These are phyloP conservation scores for Acestrorhynchus altus DNA, from an alignment of 2,797 vertebrate genomes.

Conservation along the genomic window DNA sequence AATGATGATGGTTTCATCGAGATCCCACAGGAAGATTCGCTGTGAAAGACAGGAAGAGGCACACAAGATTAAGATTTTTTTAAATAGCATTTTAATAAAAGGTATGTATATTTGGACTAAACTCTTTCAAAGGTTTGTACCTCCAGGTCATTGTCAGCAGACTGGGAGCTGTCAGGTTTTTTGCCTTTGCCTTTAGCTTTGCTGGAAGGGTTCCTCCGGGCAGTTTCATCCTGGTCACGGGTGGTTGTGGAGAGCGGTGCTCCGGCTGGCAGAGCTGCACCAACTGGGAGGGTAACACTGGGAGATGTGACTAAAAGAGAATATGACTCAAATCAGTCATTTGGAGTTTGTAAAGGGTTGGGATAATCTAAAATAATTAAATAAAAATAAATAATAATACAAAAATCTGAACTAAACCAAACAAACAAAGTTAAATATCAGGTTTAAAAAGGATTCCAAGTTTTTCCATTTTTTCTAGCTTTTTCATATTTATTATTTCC, in stretches of 20 bases:
- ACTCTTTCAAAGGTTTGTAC: slow-evolving; percentile 51
- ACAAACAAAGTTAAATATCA: too few relatives aligned
- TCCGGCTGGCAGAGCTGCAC: slow-evolving; percentile 67
- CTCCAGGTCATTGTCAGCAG: slow-evolving; percentile 91
- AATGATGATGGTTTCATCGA: slow-evolving; percentile 99
- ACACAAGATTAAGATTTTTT: neutral
- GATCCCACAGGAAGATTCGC: slow-evolving; percentile 96
- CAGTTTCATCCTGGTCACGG: slow-evolving; percentile 88
- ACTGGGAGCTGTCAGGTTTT: slow-evolving; percentile 82
- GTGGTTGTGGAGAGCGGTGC: slow-evolving; percentile 75
- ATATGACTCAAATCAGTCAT: neutral
- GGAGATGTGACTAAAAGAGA: slow-evolving; percentile 69
- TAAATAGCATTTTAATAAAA: neutral
- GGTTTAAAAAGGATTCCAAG: too few relatives aligned
- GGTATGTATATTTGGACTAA: too few relatives aligned
- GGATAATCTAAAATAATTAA: too few relatives aligned
- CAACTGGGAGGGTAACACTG: slow-evolving; percentile 74
- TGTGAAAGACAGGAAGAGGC: slow-evolving; percentile 62
- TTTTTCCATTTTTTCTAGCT: too few relatives aligned
- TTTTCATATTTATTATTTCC: too few relatives aligned
- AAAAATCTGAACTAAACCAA: too few relatives aligned
- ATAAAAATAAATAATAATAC: too few relatives aligned
- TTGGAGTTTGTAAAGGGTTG: too few relatives aligned
- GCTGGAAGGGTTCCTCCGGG: slow-evolving; percentile 86
- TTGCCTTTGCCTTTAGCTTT: slow-evolving; percentile 94